Base-by-base conservation (phyloP, 2,113 vertebrate genomes). In the Carlito syrichta region DNA sequence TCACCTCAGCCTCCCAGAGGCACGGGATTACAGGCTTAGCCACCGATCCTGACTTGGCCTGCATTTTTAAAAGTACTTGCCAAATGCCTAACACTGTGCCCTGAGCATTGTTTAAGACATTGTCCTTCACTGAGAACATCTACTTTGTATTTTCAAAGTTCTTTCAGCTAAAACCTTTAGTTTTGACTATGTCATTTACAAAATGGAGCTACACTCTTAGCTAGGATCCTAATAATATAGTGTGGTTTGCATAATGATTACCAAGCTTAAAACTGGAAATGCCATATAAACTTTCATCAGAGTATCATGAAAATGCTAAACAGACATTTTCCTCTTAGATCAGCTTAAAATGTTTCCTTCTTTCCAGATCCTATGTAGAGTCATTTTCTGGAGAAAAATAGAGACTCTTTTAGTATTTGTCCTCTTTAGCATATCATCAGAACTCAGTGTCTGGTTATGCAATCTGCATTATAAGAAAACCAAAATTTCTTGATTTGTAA, bases 381-480 rank as follows among this genome's bases (percentile, higher is more conserved):
- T n/a, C 87, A 6, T 94, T 94, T 92, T 92, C 92, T 94, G 45
- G 52, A 94, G 81, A 94, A 93, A 95, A 95, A 73, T 23, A 84
- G 43, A 94, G 43, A 77, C 10, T 54, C 3, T 91, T 77, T 92
- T 38, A 92, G 22, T 85, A 48, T 86, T 94, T 95, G 58, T 97
- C 71, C 23, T 78, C 79, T 66, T 88, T 81, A 69, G 48, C 25
- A 52, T 74, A 48, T 79, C 86, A 38, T 94, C 66, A 90, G 84
- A 93, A 79, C 32, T 91, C 54, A 83, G 22, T 79, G 22, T 93
- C 45, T 87, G n/a, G 2, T 89, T 56, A 1, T 94, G 6, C 4
- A 81, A 25, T 60, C 69, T 91, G n/a, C 66, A 90, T 88, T 88
- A 66, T 62, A 82, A 93, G 38, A 96, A 95, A 83, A 79, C 32